Evolutionary conservation across 2,888 invertebrate species (phyloP).

Genomic region (Acholoe squamosa): DNA sequence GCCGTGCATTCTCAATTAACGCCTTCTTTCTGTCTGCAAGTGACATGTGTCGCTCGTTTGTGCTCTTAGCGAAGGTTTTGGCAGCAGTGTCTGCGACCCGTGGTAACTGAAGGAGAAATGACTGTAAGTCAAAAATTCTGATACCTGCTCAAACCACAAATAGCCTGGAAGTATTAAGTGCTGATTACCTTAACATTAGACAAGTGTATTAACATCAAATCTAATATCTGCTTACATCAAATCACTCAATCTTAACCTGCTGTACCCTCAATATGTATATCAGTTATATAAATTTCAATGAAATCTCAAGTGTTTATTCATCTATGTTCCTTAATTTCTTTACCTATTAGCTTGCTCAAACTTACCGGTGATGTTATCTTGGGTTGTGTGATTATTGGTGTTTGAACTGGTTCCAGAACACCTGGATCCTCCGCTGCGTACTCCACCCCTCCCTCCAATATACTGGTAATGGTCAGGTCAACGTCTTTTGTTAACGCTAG

Average conservation of each 20-base stretch:
- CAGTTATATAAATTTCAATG: no score
- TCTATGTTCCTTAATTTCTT: no score
- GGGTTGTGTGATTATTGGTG: not conserved
- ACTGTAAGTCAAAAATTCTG: not conserved
- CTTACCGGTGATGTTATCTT: not conserved
- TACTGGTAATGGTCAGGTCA: slow-evolving; percentile 91
- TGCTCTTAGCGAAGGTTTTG: slow-evolving; percentile 83
- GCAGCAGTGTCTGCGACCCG: slow-evolving; percentile 51
- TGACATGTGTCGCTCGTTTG: slow-evolving; percentile 87
- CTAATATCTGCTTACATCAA: no score
- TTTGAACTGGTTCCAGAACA: not conserved
- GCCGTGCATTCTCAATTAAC: slow-evolving; percentile 90
- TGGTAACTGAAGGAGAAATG: slow-evolving; percentile 42
- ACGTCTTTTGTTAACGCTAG: slow-evolving; percentile 89
- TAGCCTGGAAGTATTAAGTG: no score
- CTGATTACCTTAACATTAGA: no score
- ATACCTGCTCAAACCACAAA: no score
- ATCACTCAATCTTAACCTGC: no score
- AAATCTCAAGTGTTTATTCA: no score
- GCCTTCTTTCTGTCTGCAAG: slow-evolving; percentile 91
- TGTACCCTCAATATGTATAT: no score
- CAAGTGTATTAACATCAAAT: no score
- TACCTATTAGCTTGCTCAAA: no score
- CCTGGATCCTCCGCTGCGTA: slow-evolving; percentile 84
- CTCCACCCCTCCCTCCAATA: slow-evolving; percentile 90